phyloP scores from a whole-genome alignment of 2,797 vertebrate genomes.

The Morus bassanus region DNA sequence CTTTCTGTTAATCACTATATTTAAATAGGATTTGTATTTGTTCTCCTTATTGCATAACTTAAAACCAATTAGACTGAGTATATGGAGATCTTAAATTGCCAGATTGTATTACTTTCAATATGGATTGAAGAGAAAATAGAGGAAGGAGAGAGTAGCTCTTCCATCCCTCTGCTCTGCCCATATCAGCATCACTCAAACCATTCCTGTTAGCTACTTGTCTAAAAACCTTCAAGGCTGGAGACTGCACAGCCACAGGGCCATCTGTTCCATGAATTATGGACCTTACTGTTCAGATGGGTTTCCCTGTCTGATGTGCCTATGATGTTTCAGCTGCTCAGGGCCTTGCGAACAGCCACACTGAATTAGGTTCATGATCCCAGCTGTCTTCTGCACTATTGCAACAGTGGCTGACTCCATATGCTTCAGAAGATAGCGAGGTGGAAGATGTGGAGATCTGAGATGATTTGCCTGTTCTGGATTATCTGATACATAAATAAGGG shows the following conservation, averaged over 20 bases:
- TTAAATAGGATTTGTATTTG: neutral
- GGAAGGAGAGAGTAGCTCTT: neutral
- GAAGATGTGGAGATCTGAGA: neutral
- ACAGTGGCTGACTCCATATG: neutral
- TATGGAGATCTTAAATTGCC: neutral
- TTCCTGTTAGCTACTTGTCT: neutral
- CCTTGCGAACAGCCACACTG: neutral
- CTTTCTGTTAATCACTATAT: neutral
- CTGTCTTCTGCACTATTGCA: neutral
- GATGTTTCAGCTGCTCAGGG: neutral
- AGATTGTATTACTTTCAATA: neutral
- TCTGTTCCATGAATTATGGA: neutral
- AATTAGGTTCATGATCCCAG: neutral
- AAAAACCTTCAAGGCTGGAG: neutral
- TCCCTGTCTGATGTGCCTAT: neutral
- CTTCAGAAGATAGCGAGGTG: neutral
- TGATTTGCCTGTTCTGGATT: neutral
- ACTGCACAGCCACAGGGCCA: fast-evolving
- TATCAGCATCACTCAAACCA: neutral
- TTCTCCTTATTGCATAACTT: neutral
- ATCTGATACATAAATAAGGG: neutral
- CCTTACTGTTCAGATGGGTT: neutral
- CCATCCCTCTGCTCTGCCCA: neutral
- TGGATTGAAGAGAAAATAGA: neutral
- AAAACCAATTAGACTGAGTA: neutral